Base-by-base conservation (phyloP, 2,113 vertebrate species). In the Silurus asotus region DNA sequence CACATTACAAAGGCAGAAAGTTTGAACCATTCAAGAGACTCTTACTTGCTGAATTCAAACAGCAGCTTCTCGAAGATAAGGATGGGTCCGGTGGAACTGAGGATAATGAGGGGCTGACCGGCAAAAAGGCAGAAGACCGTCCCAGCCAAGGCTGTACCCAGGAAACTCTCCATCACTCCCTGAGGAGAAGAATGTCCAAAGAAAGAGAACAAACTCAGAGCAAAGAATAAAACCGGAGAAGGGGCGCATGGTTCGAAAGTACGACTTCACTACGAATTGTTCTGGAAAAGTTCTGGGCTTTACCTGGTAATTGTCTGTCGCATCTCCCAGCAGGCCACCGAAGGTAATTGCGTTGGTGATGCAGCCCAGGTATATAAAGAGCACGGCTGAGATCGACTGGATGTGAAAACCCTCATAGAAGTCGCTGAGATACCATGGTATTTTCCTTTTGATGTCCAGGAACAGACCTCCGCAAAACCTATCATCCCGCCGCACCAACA, bases 41-140 rank as follows among this genome's bases (percentile, higher is more conserved):
- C 97, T 95, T 95, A 99, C 98, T 97, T 99, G 98, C 98, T 98
- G 95, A 99, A 99, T 89, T 99, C 98, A 1, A 94, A 99, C 70
- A 99, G 97, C 72, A 99, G 96, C 89, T 99, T 99, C 92, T 99
- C 98, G 0, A 99, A 99, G 95, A 99, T 97, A 92, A 99, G 98
- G 91, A 99, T 99, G 91, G 98, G 98, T 13, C 98, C 98, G 0
- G 98, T 99, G 92, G 98, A 99, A 94, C 98, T 99, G 91, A 99
- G 97, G 91, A 99, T 99, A 94, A 99, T 99, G 93, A 99, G 97
- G 0, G 98, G 98, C 90, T 99, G 98, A 84, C 98, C 98, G 0
- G 96, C 91, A 6, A 99, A 97, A 89, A 98, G 90, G 89, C 98
- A 99, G 92, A 98, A 99, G 83, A 98, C 92, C 6, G 96, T 92